Evolutionary conservation across 2,888 invertebrate genomes (phyloP), one percentile per base, ranked within the genome.

Genomic region (Cheilosia variabilis): DNA sequence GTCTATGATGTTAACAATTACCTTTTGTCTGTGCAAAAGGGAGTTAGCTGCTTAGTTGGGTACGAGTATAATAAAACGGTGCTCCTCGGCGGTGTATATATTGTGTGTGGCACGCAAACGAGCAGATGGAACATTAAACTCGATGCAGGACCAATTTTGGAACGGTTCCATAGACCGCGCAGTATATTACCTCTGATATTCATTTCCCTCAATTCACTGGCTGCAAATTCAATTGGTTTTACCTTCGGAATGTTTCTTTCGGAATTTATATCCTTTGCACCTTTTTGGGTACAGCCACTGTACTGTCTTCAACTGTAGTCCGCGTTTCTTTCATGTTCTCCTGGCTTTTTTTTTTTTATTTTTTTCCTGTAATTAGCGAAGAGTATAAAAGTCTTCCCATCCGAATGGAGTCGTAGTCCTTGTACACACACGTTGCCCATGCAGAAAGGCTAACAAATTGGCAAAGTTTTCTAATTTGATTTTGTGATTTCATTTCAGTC

Each of bases 401-500:
- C 34, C 58, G 10, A 69, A 60, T 62, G 17, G 17, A 58, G 34
- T 63, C 19, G 55, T 41, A 63, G 41, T 60, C 69, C 43, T 57
- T 41, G 31, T 62, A 9, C 62, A 22, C 37, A 27, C 55, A 52
- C 60, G n/a, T 19, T 52, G 45, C 45, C 75, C 58, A 75, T 66
- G 60, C 66, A 72, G 71, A 71, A 9, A 60, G 71, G 53, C 86
- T 81, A 86, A 81, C 86, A 86, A 86, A 86, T 86, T 86, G 86
- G 81, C 76, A 86, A 86, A 86, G 86, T 86, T 86, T 86, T 86
- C 86, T 81, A 81, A 86, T 86, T 86, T 86, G 86, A 86, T 86
- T 86, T 81, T 86, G 81, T 86, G 86, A 81, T 86, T 86, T 81
- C 68, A 77, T 77, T 79, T 72, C 65, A 65, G 72, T 55, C 72